Evolutionary conservation across 2,113 vertebrate genomes (phyloP).

Genomic region (Callionymus lyra): DNA sequence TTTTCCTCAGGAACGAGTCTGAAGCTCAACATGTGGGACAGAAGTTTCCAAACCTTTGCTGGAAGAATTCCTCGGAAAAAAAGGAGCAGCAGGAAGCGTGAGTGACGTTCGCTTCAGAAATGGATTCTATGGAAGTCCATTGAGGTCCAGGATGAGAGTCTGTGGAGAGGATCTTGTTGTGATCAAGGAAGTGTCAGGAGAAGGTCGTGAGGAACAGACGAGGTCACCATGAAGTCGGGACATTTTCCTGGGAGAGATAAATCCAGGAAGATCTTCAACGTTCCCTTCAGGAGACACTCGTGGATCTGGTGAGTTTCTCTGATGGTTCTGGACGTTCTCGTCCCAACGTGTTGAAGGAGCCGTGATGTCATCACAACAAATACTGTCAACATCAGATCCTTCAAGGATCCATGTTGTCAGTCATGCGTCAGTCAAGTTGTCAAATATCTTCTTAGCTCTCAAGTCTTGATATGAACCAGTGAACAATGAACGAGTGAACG

Average conservation of each 20-base stretch:
- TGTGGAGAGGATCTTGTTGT: slow-evolving; percentile 23
- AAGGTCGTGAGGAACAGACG: slow-evolving; percentile 20
- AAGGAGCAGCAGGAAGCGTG: slow-evolving; percentile 33
- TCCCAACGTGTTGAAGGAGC: too few relatives aligned
- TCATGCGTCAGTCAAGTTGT: too few relatives aligned
- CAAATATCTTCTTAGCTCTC: too few relatives aligned
- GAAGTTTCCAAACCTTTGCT: slow-evolving; percentile 60
- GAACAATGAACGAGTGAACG: too few relatives aligned
- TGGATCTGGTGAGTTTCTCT: slow-evolving; percentile 94
- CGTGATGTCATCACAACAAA: too few relatives aligned
- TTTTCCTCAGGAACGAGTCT: slow-evolving; percentile 56
- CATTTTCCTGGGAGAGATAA: slow-evolving; percentile 70
- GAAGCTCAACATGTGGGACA: slow-evolving; percentile 62
- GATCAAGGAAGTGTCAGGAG: neutral
- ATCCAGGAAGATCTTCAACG: slow-evolving; percentile 91
- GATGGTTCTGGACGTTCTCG: neutral
- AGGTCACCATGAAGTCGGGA: slow-evolving; percentile 60
- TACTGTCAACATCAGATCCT: too few relatives aligned
- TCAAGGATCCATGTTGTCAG: too few relatives aligned
- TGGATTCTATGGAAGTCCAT: slow-evolving; percentile 34
- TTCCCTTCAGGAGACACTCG: slow-evolving; percentile 93
- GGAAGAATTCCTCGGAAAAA: slow-evolving; percentile 68
- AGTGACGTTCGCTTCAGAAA: slow-evolving; percentile 33
- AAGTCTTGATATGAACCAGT: too few relatives aligned
- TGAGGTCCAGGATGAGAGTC: slow-evolving; percentile 36